Base-by-base conservation (phyloP, 2,888 invertebrate genomes). In the Branchellion lobata region DNA sequence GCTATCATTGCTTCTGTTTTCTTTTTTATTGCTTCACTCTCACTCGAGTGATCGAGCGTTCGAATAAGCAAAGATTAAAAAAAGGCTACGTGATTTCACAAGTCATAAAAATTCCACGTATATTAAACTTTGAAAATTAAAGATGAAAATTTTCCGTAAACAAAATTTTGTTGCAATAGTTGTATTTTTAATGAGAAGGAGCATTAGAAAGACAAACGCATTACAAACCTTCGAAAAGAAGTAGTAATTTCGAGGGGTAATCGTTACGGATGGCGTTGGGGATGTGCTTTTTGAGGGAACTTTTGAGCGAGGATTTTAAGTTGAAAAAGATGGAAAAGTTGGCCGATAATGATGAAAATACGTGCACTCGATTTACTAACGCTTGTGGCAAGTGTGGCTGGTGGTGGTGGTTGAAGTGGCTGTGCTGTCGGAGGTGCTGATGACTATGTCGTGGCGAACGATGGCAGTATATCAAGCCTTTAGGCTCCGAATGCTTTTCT, bases 301-400 rank as follows among this genome's bases (percentile, higher is more conserved):
- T 57, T n/a, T n/a, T 57, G 24, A 14, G 61, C 11, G 24, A 57
- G 8, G 61, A 5, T 57, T 8, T n/a, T 5, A 5, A n/a, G 3
- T 57, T 57, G 24, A 57, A 57, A n/a, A 57, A 57, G 61, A 57
- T 57, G 3, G 61, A 57, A 57, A 57, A 57, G 61, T 57, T 57
- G 24, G 14, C 21, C n/a, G 61, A 57, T n/a, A 57, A 24, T 5
- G 61, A 57, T n/a, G 61, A 14, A n/a, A 57, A 57, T 5, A 57
- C 24, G 24, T 57, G 61, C 61, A 57, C 5, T 57, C 61, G 21
- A 5, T 24, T 57, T 47, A 18, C 47, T 47, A 18, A 47, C 21
- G 24, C n/a, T 3, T 24, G 61, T 24, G 61, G 3, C 5, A n/a
- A 3, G 8, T 57, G 61, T 57, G 61, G 14, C n/a, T 57, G 61